These are phyloP conservation scores for Mactromeris polynyma DNA, from an alignment of 2,888 invertebrate genomes.

Conservation along the genomic window DNA sequence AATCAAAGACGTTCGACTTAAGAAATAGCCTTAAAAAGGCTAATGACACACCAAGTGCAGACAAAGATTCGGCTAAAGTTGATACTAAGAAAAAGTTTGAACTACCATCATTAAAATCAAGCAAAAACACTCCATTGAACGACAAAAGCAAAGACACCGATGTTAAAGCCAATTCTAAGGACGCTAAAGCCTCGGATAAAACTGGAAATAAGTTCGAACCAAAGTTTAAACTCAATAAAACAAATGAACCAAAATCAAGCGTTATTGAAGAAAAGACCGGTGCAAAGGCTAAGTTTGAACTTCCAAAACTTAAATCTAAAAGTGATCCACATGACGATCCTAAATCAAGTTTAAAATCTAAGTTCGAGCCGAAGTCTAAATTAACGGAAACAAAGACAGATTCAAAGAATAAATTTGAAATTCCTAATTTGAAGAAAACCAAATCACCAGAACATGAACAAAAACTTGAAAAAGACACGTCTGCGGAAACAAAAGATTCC, in stretches of 20 bases:
- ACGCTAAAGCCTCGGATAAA: conserved; percentile 10
- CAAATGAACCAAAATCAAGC: conserved; percentile 26
- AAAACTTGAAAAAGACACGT: neutral
- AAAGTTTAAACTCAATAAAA: conserved; percentile 58
- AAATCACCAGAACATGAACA: conserved; percentile 46
- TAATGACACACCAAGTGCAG: conserved; percentile 5
- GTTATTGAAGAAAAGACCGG: conserved; percentile 38
- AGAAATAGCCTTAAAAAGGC: conserved; percentile 45
- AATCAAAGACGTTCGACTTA: conserved; percentile 16
- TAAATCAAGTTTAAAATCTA: conserved; percentile 53
- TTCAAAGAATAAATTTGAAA: conserved; percentile 55
- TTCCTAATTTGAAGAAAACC: conserved; percentile 35
- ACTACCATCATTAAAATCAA: conserved; percentile 38
- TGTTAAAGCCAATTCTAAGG: neutral
- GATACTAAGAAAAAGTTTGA: conserved; percentile 44
- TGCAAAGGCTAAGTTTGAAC: conserved; percentile 45
- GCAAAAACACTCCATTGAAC: neutral
- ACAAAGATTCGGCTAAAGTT: conserved; percentile 29
- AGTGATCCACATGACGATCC: conserved; percentile 19
- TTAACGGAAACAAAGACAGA: conserved; percentile 40
- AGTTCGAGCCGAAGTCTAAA: conserved; percentile 34
- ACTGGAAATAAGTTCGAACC: conserved; percentile 34
- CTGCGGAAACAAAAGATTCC: neutral
- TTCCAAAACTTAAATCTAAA: conserved; percentile 48
- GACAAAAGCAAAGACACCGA: conserved; percentile 38